Evolutionary conservation across 2,888 invertebrate species (phyloP).

Genomic region (Nephrotoma appendiculata): DNA sequence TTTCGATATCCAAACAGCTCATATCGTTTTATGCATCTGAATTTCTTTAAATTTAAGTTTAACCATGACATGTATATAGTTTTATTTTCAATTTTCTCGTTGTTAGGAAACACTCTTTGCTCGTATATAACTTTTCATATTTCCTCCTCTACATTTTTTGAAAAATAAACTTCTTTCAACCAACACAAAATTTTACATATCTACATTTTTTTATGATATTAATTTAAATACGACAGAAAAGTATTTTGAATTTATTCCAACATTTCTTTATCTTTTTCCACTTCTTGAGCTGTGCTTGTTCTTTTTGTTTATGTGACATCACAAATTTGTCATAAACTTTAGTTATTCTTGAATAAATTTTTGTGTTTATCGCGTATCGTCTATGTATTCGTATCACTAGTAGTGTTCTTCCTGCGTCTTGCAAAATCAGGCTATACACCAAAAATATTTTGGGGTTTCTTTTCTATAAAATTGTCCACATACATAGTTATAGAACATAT

Average conservation of each 20-base stretch:
- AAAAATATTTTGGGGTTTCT: not conserved
- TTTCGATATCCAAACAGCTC: not conserved
- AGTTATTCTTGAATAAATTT: not conserved
- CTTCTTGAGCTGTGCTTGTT: not conserved
- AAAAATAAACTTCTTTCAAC: not conserved
- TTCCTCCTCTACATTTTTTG: too few relatives aligned
- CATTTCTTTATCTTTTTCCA: not conserved
- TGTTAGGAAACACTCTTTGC: too few relatives aligned
- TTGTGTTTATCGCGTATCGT: not conserved
- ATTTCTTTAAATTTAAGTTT: too few relatives aligned
- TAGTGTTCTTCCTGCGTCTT: not conserved
- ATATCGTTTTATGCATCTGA: too few relatives aligned
- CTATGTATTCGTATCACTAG: too few relatives aligned
- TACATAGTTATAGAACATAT: not conserved
- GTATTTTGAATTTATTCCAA: not conserved
- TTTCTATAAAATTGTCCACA: not conserved
- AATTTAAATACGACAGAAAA: not conserved
- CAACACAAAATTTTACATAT: not conserved
- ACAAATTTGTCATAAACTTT: not conserved
- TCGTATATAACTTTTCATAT: too few relatives aligned
- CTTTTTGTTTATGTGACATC: not conserved
- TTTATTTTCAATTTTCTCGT: too few relatives aligned
- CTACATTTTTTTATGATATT: not conserved
- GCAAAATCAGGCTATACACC: not conserved
- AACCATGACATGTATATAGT: too few relatives aligned